Conservation (phyloP, 2,888 invertebrate species). For the Tipula vernalis region DNA sequence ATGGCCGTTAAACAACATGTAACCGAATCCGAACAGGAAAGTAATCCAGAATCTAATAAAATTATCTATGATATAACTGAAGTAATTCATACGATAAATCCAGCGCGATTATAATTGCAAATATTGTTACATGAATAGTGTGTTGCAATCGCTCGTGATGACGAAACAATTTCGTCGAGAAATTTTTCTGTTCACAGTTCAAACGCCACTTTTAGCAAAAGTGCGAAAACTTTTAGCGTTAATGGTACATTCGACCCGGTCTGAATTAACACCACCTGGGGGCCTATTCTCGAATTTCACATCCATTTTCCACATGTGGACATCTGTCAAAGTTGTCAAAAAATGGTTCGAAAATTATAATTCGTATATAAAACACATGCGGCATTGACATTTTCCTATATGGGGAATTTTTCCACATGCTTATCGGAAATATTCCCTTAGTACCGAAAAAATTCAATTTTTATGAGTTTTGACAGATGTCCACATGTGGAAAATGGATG, state of each 20-base stretch:
- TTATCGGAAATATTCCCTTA: too few species aligned
- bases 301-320: too few species aligned
- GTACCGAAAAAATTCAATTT: too few species aligned
- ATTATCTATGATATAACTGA: not conserved
- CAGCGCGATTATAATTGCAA: constrained; percentile 13
- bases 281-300: too few species aligned
- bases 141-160: constrained; percentile 70
- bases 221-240: constrained; percentile 63
- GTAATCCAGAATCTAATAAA: not conserved
- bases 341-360: too few species aligned
- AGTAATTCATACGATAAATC: not conserved
- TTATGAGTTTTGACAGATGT: too few species aligned
- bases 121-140: constrained; percentile 77
- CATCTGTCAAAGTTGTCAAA: too few species aligned
- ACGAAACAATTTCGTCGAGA: constrained; percentile 64
- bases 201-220: constrained; percentile 45
- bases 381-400: too few species aligned
- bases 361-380: too few species aligned
- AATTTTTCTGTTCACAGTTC: constrained; percentile 43
- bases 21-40: not conserved
- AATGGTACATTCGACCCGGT: constrained; percentile 52
- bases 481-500: too few species aligned
- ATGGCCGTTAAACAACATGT: constrained; percentile 12
- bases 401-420: too few species aligned
- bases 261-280: constrained; percentile 57